Conservation (phyloP, 2,797 vertebrate genomes). For the Apodemus agrarius region DNA sequence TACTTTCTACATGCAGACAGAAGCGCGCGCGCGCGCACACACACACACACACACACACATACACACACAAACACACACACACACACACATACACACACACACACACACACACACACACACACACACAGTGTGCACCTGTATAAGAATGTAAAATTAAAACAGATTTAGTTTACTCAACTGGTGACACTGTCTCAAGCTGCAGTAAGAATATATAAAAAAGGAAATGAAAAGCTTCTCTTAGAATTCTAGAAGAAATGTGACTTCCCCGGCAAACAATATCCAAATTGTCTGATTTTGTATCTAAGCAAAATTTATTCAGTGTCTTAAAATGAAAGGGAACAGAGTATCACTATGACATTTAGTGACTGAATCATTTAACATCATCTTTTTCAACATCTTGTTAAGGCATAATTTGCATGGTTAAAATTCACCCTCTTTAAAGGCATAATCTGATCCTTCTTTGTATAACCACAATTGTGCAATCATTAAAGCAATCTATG, state of each 20-base stretch:
- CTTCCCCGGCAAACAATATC: not conserved
- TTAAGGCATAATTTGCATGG: not conserved
- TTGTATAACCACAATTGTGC: not conserved
- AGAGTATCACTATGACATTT: not conserved
- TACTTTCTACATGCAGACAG: too few relatives aligned
- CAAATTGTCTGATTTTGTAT: slow-evolving; percentile 1
- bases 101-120: not conserved
- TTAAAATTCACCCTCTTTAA: not conserved
- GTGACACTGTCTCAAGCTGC: not conserved
- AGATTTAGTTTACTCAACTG: not conserved
- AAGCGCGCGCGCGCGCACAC: too few relatives aligned
- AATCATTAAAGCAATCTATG: not conserved
- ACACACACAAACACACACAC: not conserved
- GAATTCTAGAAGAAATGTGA: not conserved
- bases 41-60: not conserved
- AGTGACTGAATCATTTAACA: not conserved
- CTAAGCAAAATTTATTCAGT: not conserved
- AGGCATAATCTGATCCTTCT: not conserved
- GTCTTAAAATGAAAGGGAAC: not conserved
- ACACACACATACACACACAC: not conserved
- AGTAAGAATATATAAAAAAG: not conserved
- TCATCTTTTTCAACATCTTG: slow-evolving; percentile 29
- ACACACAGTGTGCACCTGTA: not conserved
- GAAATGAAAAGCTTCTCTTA: not conserved
- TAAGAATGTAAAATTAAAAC: not conserved